Evolutionary conservation across 2,888 invertebrate genomes (phyloP).

Genomic region (Coenonympha arcania): DNA sequence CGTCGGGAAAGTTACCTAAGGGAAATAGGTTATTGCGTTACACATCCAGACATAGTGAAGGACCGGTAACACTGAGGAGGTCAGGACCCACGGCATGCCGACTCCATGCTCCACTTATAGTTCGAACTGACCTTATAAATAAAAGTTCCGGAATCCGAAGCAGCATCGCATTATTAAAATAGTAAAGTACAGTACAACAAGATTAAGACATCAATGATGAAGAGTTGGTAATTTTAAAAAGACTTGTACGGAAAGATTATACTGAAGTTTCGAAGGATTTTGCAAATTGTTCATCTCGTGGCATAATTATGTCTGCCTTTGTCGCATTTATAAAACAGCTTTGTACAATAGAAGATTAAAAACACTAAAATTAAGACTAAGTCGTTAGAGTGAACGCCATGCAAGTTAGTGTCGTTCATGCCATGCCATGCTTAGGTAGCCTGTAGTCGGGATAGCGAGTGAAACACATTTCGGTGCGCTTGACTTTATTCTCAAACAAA

Average conservation of each 20-base stretch:
- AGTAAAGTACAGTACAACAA: conserved; percentile 44
- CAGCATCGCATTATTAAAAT: conserved; percentile 70
- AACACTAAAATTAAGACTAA: conserved; percentile 2
- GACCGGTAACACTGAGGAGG: conserved; percentile 39
- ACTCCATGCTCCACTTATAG: conserved; percentile 60
- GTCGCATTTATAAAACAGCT: neutral
- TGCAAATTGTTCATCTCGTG: neutral
- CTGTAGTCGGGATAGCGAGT: conserved; percentile 61
- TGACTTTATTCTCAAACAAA: conserved; percentile 66
- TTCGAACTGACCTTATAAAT: conserved; percentile 68
- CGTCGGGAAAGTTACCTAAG: neutral
- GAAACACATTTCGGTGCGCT: conserved; percentile 72
- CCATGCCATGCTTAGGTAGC: conserved; percentile 67
- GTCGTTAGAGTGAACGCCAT: conserved; percentile 36
- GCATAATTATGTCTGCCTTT: neutral
- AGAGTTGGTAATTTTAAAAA: conserved; percentile 13
- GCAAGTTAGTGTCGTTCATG: conserved; percentile 58
- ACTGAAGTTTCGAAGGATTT: neutral
- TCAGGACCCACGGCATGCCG: conserved; percentile 58
- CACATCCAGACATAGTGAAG: conserved; percentile 18
- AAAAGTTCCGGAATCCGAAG: conserved; percentile 70
- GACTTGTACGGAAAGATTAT: conserved; percentile 1
- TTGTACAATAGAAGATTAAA: neutral
- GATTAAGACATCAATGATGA: conserved; percentile 19
- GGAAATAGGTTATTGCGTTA: conserved; percentile 16